Percentiles rank a stretch among this genome's conserved stretches.
Conservation (phyloP, 1,140 invertebrate species). For the Conopomorpha cramerella region DNA sequence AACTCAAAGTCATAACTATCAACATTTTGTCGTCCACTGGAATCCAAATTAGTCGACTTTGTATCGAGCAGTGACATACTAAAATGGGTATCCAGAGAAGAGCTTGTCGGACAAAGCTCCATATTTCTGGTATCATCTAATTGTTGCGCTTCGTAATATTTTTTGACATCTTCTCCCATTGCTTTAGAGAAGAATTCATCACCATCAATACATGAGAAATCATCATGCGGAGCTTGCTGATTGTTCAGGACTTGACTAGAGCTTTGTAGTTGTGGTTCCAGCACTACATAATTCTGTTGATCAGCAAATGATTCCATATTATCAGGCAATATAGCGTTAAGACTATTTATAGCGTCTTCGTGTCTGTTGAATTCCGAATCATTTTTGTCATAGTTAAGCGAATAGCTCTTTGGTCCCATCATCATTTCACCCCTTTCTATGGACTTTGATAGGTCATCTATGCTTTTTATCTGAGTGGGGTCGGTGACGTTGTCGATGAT, state of each 20-base stretch:
- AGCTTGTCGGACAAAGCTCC: constrained; percentile 36
- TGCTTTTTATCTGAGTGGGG: constrained; percentile 52
- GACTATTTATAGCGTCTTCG: constrained; percentile 36
- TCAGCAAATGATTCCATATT: constrained; percentile 39
- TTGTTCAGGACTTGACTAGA: constrained; percentile 23
- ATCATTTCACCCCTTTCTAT: constrained; percentile 48
- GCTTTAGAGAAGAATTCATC: constrained; percentile 52
- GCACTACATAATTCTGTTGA: constrained; percentile 36
- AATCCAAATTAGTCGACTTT: constrained; percentile 27
- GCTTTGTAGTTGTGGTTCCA: constrained; percentile 27
- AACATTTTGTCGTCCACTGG: constrained; percentile 25
- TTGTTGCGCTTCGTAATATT: constrained; percentile 46
- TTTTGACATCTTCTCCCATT: constrained; percentile 49
- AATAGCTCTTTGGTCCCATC: constrained; percentile 19
- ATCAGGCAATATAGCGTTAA: constrained; percentile 43
- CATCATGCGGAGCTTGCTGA: too few species aligned
- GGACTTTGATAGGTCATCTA: constrained; percentile 51
- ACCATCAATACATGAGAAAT: constrained; percentile 45
- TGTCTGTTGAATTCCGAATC: constrained; percentile 13
- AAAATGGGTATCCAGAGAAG: constrained; percentile 35
- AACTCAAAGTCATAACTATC: constrained; percentile 42
- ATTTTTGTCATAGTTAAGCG: constrained; percentile 22
- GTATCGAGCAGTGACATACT: constrained; percentile 39
- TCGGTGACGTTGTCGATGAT: constrained; percentile 52
- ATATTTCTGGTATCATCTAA: constrained; percentile 27